A percentile compares a stretch with the other conserved stretches of the same genome.
phyloP scores from a whole-genome alignment of 1,140 invertebrate genomes.

The Carposina sasakii region DNA sequence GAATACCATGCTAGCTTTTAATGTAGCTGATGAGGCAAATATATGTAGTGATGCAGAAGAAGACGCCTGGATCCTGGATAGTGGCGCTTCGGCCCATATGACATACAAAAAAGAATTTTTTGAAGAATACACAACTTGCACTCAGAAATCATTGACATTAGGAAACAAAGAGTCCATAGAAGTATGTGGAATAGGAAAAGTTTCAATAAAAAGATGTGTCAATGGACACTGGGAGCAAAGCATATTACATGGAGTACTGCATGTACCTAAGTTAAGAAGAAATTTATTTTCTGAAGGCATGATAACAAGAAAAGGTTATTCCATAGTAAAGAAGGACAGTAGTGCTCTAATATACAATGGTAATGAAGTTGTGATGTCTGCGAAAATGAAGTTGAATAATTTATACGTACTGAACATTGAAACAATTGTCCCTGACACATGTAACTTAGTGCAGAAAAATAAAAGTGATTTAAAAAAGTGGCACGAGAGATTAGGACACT shows the following conservation, averaged over 20 bases:
- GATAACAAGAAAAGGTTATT: slow-evolving; percentile 23
- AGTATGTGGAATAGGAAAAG: slow-evolving; percentile 19
- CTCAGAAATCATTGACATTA: slow-evolving; percentile 23
- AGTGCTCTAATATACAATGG: slow-evolving; percentile 21
- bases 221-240: slow-evolving; percentile 33
- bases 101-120: slow-evolving; percentile 28
- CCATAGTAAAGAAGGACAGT: slow-evolving; percentile 16
- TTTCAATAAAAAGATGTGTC: slow-evolving; percentile 26
- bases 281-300: slow-evolving; percentile 41
- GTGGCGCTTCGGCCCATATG: slow-evolving; percentile 44
- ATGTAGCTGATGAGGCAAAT: slow-evolving; percentile 19
- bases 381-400: slow-evolving; percentile 20
- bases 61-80: slow-evolving; percentile 39
- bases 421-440: slow-evolving; percentile 13
- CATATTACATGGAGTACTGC: slow-evolving; percentile 28
- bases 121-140: slow-evolving; percentile 19
- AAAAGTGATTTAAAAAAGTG: slow-evolving; percentile 25
- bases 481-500: slow-evolving; percentile 33
- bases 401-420: slow-evolving; percentile 25
- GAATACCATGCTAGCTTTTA: slow-evolving; percentile 23
- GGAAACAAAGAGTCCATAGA: slow-evolving; percentile 25
- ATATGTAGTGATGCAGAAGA: slow-evolving; percentile 18
- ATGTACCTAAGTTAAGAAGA: slow-evolving; percentile 32
- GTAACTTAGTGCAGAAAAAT: slow-evolving; percentile 25
- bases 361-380: slow-evolving; percentile 23